A percentile compares a stretch with the other conserved stretches of the same genome.
Conservation (phyloP, 2,888 invertebrate species). For the Drosophila mercatorum region DNA sequence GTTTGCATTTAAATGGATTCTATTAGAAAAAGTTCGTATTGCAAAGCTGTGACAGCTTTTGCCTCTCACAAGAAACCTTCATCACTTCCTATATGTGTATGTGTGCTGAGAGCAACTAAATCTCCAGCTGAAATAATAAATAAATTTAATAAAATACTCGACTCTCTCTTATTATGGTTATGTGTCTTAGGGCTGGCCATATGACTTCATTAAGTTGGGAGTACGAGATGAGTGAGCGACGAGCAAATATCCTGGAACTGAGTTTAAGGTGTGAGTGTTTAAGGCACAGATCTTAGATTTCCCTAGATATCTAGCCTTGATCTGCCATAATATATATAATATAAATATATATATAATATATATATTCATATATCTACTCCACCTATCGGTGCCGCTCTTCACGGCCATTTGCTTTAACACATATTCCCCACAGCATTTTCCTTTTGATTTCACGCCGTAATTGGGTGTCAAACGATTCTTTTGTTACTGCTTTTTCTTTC, state of each 20-base stretch:
- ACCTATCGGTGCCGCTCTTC: background rate
- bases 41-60: background rate
- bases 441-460: conserved; percentile 78
- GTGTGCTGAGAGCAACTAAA: background rate
- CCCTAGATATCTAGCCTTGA: too few relatives aligned
- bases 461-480: conserved; percentile 78
- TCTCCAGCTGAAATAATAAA: conserved; percentile 7
- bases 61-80: background rate
- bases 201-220: conserved; percentile 15
- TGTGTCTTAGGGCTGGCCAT: background rate
- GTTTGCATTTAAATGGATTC: conserved; percentile 48
- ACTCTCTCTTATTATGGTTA: background rate
- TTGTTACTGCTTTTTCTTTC: conserved; percentile 65
- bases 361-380: background rate
- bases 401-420: conserved; percentile 8
- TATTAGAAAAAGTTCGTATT: conserved; percentile 14
- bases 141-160: conserved; percentile 2
- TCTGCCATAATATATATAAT: background rate
- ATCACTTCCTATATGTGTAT: background rate
- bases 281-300: too few relatives aligned
- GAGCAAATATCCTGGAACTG: background rate
- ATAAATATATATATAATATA: background rate
- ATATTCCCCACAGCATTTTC: conserved; percentile 68
- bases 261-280: background rate
- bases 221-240: background rate